A percentile compares a stretch with the other conserved stretches of the same genome.
Evolutionary conservation across 2,797 vertebrate genomes (phyloP).

Genomic region (Falco novaeseelandiae): DNA sequence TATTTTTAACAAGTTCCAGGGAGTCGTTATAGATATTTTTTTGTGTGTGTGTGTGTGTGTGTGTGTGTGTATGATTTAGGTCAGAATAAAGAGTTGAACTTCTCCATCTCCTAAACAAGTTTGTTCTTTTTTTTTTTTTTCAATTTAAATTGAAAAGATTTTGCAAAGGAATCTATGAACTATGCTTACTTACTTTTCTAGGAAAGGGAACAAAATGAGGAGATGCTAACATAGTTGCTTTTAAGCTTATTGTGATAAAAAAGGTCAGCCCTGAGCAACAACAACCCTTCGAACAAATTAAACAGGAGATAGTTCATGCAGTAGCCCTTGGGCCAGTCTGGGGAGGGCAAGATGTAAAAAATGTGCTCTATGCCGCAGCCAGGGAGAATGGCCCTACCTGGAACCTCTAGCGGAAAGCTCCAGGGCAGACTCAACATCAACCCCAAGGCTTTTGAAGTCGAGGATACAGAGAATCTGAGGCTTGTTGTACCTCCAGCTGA

Average conservation of each 20-base stretch:
- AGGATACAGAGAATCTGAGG: no score
- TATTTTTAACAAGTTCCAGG: background rate
- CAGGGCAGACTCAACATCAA: no score
- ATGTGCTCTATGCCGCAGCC: no score
- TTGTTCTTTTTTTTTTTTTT: background rate
- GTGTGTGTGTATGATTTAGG: background rate
- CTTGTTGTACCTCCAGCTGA: no score
- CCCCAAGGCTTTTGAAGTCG: no score
- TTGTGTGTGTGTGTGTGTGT: no score
- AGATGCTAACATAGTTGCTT: background rate
- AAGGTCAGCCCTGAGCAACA: background rate
- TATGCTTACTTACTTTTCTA: background rate
- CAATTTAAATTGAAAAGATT: background rate
- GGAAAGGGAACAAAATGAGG: background rate
- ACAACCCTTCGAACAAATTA: no score
- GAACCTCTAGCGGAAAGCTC: no score
- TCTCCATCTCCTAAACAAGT: background rate
- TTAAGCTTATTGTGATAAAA: background rate
- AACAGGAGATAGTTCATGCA: no score
- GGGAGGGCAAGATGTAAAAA: no score
- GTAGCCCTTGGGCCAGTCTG: no score
- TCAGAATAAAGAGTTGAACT: background rate
- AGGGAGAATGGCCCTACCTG: no score
- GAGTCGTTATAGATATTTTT: background rate
- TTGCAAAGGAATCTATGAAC: background rate